Evolutionary conservation across 1,140 invertebrate genomes (phyloP), one percentile per base, ranked within the genome.

Genomic region (Potamilus streckersoni): DNA sequence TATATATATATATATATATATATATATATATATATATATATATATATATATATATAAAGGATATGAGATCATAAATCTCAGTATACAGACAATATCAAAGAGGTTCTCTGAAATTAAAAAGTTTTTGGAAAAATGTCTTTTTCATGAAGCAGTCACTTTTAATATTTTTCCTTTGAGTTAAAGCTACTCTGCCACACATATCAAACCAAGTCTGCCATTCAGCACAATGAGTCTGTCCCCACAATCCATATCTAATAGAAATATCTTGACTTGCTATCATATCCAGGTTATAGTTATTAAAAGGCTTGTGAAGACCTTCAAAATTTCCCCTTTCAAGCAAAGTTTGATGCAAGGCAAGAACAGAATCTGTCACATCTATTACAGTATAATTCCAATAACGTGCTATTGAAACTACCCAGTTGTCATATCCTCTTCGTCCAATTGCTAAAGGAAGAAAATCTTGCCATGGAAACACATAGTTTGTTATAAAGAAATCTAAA

Each of bases 401-500:
- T 3, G 82, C 78, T 61, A 80, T 78, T 15, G 80, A 66, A 0
- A 85, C 79, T 16, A 86, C 62, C 75, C 80, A 86, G 65, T 86
- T 86, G 71, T 86, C 85, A 70, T 86, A 86, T 5, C 74, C 82
- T 3, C 69, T 61, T 19, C 84, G 73, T n/a, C 85, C 85, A 38
- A 86, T 79, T 31, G 82, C 85, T 17, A 86, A 74, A 13, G 80
- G 81, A 38, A 82, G 79, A 38, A 85, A 71, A n/a, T 16, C 62
- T 13, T 82, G 58, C 85, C 84, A 86, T 12, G 82, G 82, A 79
- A 79, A 86, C 56, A n/a, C 58, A 55, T 56, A 63, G 61, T 80
- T 68, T 23, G 83, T 82, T 11, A 86, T 79, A 69, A 86, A 86
- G 69, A 81, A 85, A 67, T 86, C 85, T 55, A 83, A 81, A 19